Evolutionary conservation across 2,797 vertebrate species (phyloP).

Genomic region (Numenius phaeopus): DNA sequence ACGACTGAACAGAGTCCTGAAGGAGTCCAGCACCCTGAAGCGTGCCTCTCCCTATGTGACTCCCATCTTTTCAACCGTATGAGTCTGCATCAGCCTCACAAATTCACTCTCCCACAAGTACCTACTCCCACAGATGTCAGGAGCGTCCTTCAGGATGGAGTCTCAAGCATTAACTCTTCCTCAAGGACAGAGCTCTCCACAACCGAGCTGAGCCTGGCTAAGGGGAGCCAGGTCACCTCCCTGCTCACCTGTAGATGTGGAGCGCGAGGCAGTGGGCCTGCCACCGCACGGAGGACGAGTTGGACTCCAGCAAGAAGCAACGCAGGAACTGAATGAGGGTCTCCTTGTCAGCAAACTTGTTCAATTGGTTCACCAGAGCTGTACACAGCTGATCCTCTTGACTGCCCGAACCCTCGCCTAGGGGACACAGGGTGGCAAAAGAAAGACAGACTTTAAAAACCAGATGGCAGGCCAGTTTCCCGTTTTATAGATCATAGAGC

Average conservation of each 20-base stretch:
- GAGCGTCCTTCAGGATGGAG: not conserved
- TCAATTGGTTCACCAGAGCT: slow-evolving; percentile 95
- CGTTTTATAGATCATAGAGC: not conserved
- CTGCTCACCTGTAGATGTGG: slow-evolving; percentile 94
- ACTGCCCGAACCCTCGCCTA: slow-evolving; percentile 90
- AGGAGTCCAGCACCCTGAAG: not conserved
- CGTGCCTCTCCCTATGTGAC: not conserved
- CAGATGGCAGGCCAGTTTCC: not conserved
- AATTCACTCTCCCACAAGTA: not conserved
- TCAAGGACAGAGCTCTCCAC: not conserved
- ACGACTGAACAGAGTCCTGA: not conserved
- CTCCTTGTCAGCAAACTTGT: slow-evolving; percentile 98
- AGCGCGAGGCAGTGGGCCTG: slow-evolving; percentile 96
- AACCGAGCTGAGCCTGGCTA: not conserved
- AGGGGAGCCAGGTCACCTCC: not conserved
- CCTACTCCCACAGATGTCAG: not conserved
- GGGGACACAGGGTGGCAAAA: not conserved
- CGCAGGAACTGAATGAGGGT: slow-evolving; percentile 97
- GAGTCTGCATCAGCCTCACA: not conserved
- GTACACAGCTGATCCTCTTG: slow-evolving; percentile 98
- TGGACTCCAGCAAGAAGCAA: slow-evolving; percentile 97
- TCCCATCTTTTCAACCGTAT: not conserved
- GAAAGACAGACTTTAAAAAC: not conserved
- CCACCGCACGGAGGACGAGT: slow-evolving; percentile 97
- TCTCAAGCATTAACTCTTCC: not conserved